These are phyloP conservation scores for Pluvianellus socialis DNA, from an alignment of 2,113 vertebrate species.

Conservation along the genomic window DNA sequence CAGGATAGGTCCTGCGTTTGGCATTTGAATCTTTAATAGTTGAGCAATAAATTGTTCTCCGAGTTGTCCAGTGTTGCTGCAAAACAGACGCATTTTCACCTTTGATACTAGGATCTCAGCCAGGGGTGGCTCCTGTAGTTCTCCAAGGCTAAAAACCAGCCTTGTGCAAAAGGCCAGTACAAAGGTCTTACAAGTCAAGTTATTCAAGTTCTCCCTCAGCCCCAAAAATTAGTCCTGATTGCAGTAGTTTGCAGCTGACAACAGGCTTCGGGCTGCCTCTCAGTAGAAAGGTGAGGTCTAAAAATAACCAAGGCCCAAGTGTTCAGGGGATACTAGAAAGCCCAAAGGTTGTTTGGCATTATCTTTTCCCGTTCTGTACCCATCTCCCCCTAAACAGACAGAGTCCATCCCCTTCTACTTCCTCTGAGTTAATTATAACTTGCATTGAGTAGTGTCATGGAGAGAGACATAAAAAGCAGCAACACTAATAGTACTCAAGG, in stretches of 20 bases:
- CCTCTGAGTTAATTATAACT: conserved; percentile 73
- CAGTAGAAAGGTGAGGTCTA: background rate
- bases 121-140: background rate
- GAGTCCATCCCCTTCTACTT: conserved; percentile 57
- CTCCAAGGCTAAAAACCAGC: background rate
- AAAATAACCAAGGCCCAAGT: background rate
- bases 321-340: background rate
- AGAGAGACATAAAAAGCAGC: conserved; percentile 72
- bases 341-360: background rate
- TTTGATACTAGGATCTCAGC: conserved; percentile 1
- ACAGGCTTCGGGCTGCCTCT: background rate
- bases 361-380: background rate
- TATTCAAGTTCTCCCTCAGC: background rate
- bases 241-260: background rate
- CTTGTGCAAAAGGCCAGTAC: conserved; percentile 12
- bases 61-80: background rate
- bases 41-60: background rate
- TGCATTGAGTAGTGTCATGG: conserved; percentile 68
- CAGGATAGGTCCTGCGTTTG: background rate
- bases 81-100: conserved; percentile 9
- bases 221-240: background rate
- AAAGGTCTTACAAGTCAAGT: conserved; percentile 8
- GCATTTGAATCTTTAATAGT: background rate
- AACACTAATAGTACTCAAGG: conserved; percentile 68
- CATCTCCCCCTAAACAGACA: background rate